A percentile compares a stretch with the other conserved stretches of the same genome.
Evolutionary conservation across 2,888 invertebrate species (phyloP).

Genomic region (Lobophora halterata): DNA sequence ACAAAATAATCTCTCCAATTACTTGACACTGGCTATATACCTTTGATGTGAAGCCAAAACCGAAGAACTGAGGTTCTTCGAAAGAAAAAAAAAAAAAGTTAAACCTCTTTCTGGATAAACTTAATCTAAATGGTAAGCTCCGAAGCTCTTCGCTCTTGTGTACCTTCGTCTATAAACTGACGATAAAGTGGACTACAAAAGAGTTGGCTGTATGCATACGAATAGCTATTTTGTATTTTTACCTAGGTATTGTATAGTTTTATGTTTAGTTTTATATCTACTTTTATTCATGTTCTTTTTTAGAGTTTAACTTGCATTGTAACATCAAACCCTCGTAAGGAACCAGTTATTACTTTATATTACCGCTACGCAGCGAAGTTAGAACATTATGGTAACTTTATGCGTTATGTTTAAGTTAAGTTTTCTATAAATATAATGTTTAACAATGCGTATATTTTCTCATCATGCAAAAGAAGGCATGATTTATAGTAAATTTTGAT

Average conservation of each 20-base stretch:
- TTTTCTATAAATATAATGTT: constrained; percentile 23
- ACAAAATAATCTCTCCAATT: no score
- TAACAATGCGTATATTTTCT: no score
- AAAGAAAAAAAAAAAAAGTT: no score
- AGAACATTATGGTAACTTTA: constrained; percentile 30
- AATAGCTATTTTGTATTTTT: not conserved
- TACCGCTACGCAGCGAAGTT: constrained; percentile 27
- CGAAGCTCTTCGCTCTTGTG: no score
- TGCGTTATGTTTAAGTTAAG: constrained; percentile 27
- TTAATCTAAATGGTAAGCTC: no score
- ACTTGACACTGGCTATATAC: no score
- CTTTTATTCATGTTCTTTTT: constrained; percentile 7
- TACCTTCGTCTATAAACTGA: not conserved
- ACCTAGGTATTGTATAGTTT: constrained; percentile 1
- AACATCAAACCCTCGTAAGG: constrained; percentile 26
- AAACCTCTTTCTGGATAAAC: no score
- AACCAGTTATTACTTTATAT: constrained; percentile 25
- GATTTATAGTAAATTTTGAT: no score
- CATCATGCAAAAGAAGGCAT: no score
- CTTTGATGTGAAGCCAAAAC: no score
- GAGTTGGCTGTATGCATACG: constrained; percentile 2
- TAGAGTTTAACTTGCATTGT: constrained; percentile 1
- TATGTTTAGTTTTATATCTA: constrained; percentile 1
- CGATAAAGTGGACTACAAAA: constrained; percentile 2
- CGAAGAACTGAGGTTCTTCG: no score